Evolutionary conservation across 2,113 vertebrate genomes (phyloP).

Genomic region (Oenanthe oenanthe): DNA sequence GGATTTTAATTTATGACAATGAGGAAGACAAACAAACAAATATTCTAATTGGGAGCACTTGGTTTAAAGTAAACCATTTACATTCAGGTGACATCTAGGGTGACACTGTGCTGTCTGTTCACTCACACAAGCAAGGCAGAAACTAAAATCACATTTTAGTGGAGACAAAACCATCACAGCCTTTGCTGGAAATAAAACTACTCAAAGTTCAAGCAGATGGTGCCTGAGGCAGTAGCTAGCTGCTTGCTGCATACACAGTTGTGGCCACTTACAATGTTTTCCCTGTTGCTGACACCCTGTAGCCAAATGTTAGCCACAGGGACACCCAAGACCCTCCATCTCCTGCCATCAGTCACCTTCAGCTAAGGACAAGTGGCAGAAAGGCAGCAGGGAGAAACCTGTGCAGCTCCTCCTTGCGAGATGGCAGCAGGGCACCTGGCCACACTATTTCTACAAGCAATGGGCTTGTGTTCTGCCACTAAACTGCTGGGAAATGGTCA

Average conservation of each 20-base stretch:
- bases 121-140: background rate
- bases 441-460: background rate
- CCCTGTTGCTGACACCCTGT: background rate
- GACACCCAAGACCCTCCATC: background rate
- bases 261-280: background rate
- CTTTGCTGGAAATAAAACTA: background rate
- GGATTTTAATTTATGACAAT: constrained; percentile 59
- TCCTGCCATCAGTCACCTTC: background rate
- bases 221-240: background rate
- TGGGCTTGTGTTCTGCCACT: background rate
- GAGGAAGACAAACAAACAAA: constrained; percentile 59
- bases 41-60: constrained; percentile 17
- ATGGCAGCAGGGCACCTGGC: accelerated
- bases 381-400: background rate
- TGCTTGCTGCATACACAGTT: background rate
- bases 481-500: background rate
- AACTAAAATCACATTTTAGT: background rate
- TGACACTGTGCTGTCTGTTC: background rate
- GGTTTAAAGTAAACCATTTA: constrained; percentile 32
- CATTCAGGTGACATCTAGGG: constrained; percentile 1
- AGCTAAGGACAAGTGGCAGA: background rate
- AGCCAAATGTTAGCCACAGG: background rate
- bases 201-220: constrained; percentile 27
- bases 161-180: background rate
- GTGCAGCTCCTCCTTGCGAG: background rate